A percentile compares a stretch with the other conserved stretches of the same genome.
Evolutionary conservation across 2,113 vertebrate genomes (phyloP).

Genomic region (Telmatochromis brachygnathus): DNA sequence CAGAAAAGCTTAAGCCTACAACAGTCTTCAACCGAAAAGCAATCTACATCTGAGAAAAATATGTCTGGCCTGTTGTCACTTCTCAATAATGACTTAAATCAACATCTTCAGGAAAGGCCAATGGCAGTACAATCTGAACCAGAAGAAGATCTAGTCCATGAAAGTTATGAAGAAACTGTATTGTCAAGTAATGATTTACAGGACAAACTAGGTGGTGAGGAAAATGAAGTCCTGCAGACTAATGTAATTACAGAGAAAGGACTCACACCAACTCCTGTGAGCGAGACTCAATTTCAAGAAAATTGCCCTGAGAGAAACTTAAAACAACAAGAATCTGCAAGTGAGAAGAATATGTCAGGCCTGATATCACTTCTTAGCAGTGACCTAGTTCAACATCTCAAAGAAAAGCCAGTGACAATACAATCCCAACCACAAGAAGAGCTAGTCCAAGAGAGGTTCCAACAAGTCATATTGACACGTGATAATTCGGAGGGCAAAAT

Average conservation of each 20-base stretch:
- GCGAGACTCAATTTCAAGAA: background rate
- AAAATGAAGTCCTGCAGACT: slow-evolving; percentile 23
- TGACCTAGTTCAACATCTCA: slow-evolving; percentile 55
- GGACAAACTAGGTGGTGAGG: background rate
- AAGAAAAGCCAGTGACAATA: slow-evolving; percentile 9
- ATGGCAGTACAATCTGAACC: background rate
- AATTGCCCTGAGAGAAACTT: background rate
- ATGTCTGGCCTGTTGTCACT: slow-evolving; percentile 61
- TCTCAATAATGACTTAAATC: slow-evolving; percentile 65
- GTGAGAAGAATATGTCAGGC: slow-evolving; percentile 50
- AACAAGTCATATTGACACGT: slow-evolving; percentile 32
- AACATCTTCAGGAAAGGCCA: slow-evolving; percentile 2
- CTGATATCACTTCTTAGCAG: slow-evolving; percentile 16
- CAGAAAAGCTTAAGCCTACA: background rate
- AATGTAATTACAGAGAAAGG: slow-evolving; percentile 62
- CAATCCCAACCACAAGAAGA: slow-evolving; percentile 9
- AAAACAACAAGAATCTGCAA: background rate
- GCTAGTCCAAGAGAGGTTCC: slow-evolving; percentile 30
- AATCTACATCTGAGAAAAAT: slow-evolving; percentile 27
- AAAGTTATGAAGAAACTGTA: slow-evolving; percentile 45
- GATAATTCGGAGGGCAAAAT: background rate
- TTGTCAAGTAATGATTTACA: background rate
- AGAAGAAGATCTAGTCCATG: slow-evolving; percentile 24
- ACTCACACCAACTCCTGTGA: background rate
- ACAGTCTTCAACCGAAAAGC: slow-evolving; percentile 1